Base-by-base conservation (phyloP, 2,888 invertebrate species). In the Leucoptera coffeella region DNA sequence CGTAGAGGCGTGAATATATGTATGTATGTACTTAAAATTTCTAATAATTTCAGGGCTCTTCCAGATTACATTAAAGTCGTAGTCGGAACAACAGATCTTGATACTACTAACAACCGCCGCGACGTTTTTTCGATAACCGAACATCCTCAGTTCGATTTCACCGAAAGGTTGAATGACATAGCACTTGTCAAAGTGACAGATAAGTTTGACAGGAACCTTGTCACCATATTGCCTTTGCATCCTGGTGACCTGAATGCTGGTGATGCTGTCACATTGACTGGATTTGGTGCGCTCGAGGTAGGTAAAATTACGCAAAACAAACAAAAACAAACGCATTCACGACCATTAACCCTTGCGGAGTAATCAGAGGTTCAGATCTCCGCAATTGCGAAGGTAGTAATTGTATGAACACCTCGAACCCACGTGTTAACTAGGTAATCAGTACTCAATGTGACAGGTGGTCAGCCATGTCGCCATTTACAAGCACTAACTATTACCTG, bases 241-340 rank as follows among this genome's bases (percentile, higher is more conserved):
- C 29, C 40, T 25, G 35, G 39, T 4, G 25, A 40, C n/a, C 30
- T 64, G 8, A 13, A 28, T 10, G 56, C 59, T 45, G 47, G 47
- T n/a, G 57, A 61, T 30, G 29, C 38, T 2, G 42, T 69, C 2
- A 34, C 42, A 30, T 36, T 67, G 29, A 38, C 55, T 12, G 67
- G 67, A 24, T 69, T 65, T 38, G 67, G 67, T 13, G 58, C 67
- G 14, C 29, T 39, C 26, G 31, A 47, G 49, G 65, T 58, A 38
- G 30, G 37, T 33, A 29, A n/a, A n/a, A n/a, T n/a, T n/a, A n/a
- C n/a, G n/a, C n/a, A n/a, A n/a, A n/a, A n/a, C n/a, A n/a, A n/a
- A n/a, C n/a, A n/a, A n/a, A n/a, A n/a, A n/a, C n/a, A n/a, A n/a
- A n/a, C n/a, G n/a, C n/a, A n/a, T n/a, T n/a, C n/a, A n/a, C n/a